Evolutionary conservation across 2,888 invertebrate species (phyloP).

Genomic region (Lasioglossum oenotherae): DNA sequence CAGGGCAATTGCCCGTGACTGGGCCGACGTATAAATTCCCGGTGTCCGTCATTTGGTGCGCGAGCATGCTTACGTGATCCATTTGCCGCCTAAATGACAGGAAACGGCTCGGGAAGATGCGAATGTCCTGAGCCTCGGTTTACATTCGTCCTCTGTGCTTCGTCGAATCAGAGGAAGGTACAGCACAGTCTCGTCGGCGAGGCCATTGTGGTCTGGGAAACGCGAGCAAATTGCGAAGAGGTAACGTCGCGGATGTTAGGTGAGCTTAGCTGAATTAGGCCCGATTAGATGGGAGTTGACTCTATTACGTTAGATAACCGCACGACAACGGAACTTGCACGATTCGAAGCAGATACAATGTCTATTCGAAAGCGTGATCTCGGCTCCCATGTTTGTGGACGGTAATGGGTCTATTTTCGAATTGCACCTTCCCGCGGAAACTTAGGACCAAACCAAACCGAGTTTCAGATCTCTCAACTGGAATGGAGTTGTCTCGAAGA

Average conservation of each 20-base stretch:
- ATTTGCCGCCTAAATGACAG: slow-evolving; percentile 54
- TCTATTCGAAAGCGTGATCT: background rate
- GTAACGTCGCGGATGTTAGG: background rate
- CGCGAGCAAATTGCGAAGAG: background rate
- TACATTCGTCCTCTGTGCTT: background rate
- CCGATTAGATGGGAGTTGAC: background rate
- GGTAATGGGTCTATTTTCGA: background rate
- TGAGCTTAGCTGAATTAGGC: background rate
- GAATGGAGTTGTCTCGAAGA: background rate
- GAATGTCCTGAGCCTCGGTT: slow-evolving; percentile 16
- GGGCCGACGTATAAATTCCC: slow-evolving; percentile 59
- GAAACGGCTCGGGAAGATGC: slow-evolving; percentile 45
- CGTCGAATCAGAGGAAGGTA: background rate
- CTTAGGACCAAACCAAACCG: background rate
- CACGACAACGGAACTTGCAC: background rate
- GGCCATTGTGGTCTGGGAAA: background rate
- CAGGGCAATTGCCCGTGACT: slow-evolving; percentile 63
- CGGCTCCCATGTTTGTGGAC: background rate
- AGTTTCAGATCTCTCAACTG: background rate
- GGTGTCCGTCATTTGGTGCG: slow-evolving; percentile 52
- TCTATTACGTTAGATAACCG: background rate
- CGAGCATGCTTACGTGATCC: slow-evolving; percentile 46
- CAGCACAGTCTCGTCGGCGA: background rate
- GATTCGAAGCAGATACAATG: background rate
- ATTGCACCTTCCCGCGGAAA: background rate